Evolutionary conservation across 2,113 vertebrate genomes (phyloP), one percentile per base, ranked within the genome.

Genomic region (Sebastes fasciatus): DNA sequence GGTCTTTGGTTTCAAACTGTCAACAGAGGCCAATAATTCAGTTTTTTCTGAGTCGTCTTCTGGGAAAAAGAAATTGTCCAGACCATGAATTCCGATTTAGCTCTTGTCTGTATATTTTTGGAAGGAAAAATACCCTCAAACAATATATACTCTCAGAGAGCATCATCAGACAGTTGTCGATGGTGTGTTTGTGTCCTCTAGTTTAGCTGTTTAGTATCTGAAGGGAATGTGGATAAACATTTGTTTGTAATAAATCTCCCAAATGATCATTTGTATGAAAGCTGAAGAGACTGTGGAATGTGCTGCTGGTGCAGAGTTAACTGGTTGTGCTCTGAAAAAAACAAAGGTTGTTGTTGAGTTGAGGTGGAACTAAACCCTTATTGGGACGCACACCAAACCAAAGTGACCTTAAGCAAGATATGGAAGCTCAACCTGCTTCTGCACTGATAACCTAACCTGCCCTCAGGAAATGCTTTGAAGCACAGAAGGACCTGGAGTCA

Each of bases 211-310:
- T 54, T 54, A 61, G 12, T 10, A 23, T 66, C 40, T 70, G n/a
- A 45, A 6, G 21, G 42, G 49, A 34, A 54, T 46, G 48, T 72
- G 61, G 16, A 71, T 43, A 14, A 79, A 63, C 4, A 34, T 51
- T 63, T 62, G 77, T 52, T 72, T 80, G 60, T 42, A 46, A 55
- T 57, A 46, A 64, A 55, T 63, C 77, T 71, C 48, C 13, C 40
- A 26, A 4, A 75, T 63, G 8, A 63, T 57, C 0, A 40, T 48
- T 48, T 69, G 72, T 49, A n/a, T 73, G 49, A 80, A 65, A 80
- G 51, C 34, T 40, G 40, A 48, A 12, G 16, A 14, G 16, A 46
- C 21, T 34, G 21, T 34, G 77, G 26, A 73, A 73, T 49, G 60
- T 58, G 62, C 49, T 55, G 60, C 57, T 45, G 48, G 16, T 62